Evolutionary conservation across 2,797 vertebrate species (phyloP).

Genomic region (Falco concolor): DNA sequence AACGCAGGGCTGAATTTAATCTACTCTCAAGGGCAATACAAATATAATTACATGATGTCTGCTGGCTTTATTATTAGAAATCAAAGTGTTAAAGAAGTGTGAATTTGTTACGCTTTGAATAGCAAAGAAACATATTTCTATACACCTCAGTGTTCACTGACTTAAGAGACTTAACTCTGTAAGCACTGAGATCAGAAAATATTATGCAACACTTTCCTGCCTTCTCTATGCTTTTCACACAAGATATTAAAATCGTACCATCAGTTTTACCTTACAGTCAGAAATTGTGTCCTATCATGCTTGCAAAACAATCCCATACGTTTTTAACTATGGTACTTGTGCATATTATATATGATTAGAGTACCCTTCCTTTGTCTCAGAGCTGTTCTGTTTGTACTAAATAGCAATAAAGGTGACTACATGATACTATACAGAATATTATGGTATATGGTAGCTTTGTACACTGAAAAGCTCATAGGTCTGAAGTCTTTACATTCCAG

Average conservation of each 20-base stretch:
- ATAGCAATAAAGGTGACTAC: background rate
- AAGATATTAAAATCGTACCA: background rate
- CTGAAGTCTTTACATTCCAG: background rate
- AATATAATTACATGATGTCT: background rate
- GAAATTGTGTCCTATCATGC: background rate
- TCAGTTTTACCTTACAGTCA: background rate
- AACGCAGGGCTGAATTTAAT: background rate
- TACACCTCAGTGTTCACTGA: background rate
- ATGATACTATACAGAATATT: background rate
- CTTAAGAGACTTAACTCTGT: background rate
- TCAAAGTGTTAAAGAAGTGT: background rate
- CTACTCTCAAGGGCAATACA: background rate
- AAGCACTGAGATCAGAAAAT: background rate
- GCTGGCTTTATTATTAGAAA: slow-evolving; percentile 8
- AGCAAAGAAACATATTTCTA: background rate
- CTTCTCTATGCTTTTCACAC: background rate
- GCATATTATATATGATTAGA: background rate
- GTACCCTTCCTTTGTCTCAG: background rate
- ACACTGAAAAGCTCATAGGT: background rate
- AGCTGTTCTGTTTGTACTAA: background rate
- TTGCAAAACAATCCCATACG: background rate
- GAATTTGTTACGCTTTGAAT: background rate
- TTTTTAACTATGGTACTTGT: background rate
- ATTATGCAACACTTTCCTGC: background rate
- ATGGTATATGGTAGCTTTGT: background rate